Base-by-base conservation (phyloP, 2,797 vertebrate species). In the Adrianichthys oophorus region DNA sequence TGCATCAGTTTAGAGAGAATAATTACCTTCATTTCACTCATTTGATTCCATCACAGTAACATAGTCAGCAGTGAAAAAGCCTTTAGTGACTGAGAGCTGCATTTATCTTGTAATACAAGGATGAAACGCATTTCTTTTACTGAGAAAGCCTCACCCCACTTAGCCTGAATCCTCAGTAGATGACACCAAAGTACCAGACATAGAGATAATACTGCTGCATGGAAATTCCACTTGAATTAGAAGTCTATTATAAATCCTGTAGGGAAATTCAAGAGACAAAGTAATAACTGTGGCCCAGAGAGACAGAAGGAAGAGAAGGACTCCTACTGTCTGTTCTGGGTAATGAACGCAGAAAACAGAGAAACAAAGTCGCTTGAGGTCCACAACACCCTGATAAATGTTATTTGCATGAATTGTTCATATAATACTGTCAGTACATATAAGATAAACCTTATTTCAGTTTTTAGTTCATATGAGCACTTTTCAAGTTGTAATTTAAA, bases 311-410 rank as follows among this genome's bases (percentile, higher is more conserved):
- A 48, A n/a, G 72, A 83, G 73, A 54, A 67, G 62, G 86, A 76
- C 88, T 82, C 72, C 87, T 89, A 79, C 77, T 86, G 83, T 62
- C 56, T 62, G 1, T 16, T 61, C 26, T 40, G 19, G 50, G 77
- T 62, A 85, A 60, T 48, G 29, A 85, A 58, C 46, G 29, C 72
- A 8, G 7, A 18, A 16, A 48, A 57, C 43, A 46, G 14, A 29
- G 19, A 15, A 40, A 37, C 14, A 4, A 7, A 15, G 4, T 17
- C 24, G 0, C 45, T 16, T 26, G 41, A 4, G 29, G 4, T 12
- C 57, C 5, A 53, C 41, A 5, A 15, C 4, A 49, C 45, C 43
- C 41, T 23, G 8, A 50, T 51, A 69, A 58, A 29, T 29, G 26
- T 29, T 23, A 43, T 43, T 18, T 52, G 51, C 16, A 61, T 52